Percentiles rank a stretch among this genome's conserved stretches.
Evolutionary conservation across 2,888 invertebrate species (phyloP).

Genomic region (Dynastes grantii): DNA sequence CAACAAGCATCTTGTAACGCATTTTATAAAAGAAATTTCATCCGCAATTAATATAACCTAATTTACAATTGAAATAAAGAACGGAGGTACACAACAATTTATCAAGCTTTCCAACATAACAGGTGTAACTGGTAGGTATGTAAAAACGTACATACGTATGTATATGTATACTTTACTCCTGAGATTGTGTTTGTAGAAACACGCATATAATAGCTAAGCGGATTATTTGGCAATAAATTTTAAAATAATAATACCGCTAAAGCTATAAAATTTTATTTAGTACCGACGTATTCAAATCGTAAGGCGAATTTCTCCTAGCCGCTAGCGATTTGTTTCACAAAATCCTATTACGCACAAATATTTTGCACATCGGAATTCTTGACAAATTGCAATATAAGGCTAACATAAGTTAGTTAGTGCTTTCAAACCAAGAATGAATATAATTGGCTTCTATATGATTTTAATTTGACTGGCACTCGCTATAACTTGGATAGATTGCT

Average conservation of each 20-base stretch:
- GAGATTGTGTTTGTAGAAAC: not conserved
- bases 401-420: no score
- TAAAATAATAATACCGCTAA: conserved; percentile 11
- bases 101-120: conserved; percentile 19
- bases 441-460: no score
- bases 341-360: not conserved
- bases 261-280: not conserved
- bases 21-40: conserved; percentile 1
- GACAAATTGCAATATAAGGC: no score
- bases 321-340: not conserved
- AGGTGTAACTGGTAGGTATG: not conserved
- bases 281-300: not conserved
- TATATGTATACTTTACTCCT: no score
- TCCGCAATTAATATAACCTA: conserved; percentile 19
- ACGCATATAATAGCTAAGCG: not conserved
- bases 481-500: no score
- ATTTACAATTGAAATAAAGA: conserved; percentile 16
- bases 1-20: not conserved
- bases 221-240: conserved; percentile 21
- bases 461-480: no score
- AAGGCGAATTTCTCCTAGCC: conserved; percentile 6
- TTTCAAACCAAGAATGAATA: no score
- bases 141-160: not conserved
- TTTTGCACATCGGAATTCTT: not conserved
- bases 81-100: not conserved